Percentiles rank a stretch among this genome's conserved stretches.
Conservation (phyloP, 2,888 invertebrate genomes). For the Caradrina clavipalpis region DNA sequence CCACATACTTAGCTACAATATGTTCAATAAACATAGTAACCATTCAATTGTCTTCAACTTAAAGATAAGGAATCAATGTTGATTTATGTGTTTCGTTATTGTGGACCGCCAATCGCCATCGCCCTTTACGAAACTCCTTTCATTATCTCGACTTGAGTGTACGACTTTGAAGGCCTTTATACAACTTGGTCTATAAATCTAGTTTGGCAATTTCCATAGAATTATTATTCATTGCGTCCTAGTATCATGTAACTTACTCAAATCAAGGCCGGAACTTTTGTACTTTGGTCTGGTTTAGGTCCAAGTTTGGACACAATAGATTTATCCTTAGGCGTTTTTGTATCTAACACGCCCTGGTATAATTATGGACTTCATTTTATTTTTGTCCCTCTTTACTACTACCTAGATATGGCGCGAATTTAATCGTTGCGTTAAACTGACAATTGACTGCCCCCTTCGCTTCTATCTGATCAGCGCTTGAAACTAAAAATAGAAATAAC, state of each 20-base stretch:
- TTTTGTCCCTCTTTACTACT: not conserved
- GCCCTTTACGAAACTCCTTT: conserved; percentile 41
- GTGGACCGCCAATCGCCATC: conserved; percentile 51
- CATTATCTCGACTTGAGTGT: conserved; percentile 51
- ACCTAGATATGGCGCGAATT: not conserved
- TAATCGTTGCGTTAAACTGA: not conserved
- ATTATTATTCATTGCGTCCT: conserved; percentile 55
- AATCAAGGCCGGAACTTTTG: conserved; percentile 40
- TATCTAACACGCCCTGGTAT: conserved; percentile 7
- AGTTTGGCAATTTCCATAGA: conserved; percentile 55
- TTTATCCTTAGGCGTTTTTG: conserved; percentile 1
- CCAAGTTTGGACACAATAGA: conserved; percentile 23
- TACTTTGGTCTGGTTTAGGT: conserved; percentile 28
- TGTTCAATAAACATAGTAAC: conserved; percentile 10
- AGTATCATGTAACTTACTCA: conserved; percentile 36
- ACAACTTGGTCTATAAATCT: conserved; percentile 54
- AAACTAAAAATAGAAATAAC: not conserved
- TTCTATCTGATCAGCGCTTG: not conserved
- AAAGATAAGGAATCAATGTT: conserved; percentile 60
- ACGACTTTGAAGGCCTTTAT: conserved; percentile 41
- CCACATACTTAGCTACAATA: conserved; percentile 1
- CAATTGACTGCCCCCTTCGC: not conserved
- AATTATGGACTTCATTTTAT: not conserved
- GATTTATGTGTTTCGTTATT: conserved; percentile 65
- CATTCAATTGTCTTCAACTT: conserved; percentile 52